These are phyloP conservation scores for Megastigmus dorsalis DNA, from an alignment of 2,888 invertebrate species.

Conservation along the genomic window DNA sequence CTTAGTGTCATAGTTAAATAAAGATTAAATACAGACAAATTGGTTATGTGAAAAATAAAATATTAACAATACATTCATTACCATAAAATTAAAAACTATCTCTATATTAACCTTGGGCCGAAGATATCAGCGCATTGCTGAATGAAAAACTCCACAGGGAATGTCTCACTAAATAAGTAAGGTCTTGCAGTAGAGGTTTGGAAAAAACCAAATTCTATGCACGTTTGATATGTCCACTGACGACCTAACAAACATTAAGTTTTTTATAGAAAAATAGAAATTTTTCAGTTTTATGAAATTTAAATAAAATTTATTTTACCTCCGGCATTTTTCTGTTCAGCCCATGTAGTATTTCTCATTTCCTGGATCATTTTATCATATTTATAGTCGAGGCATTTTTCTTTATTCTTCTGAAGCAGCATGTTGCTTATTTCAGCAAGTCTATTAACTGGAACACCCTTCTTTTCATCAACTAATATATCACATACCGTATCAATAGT, in stretches of 20 bases:
- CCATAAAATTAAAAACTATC: too few relatives aligned
- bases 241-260: constrained; percentile 80
- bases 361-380: constrained; percentile 85
- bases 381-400: constrained; percentile 88
- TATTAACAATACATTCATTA: too few relatives aligned
- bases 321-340: constrained; percentile 77
- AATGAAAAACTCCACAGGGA: constrained; percentile 85
- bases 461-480: constrained; percentile 81
- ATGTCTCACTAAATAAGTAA: constrained; percentile 84
- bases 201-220: constrained; percentile 96
- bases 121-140: constrained; percentile 90
- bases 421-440: constrained; percentile 85
- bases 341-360: constrained; percentile 82
- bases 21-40: too few relatives aligned
- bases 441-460: constrained; percentile 80
- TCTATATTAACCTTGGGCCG: constrained; percentile 79
- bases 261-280: not conserved
- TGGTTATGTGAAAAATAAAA: too few relatives aligned
- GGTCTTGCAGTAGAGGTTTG: constrained; percentile 86
- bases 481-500: constrained; percentile 89
- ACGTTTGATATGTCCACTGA: constrained; percentile 96
- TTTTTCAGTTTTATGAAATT: constrained; percentile 9
- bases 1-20: too few relatives aligned
- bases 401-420: constrained; percentile 79
- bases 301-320: constrained; percentile 71